Percentiles rank a stretch among this genome's conserved stretches.
Evolutionary conservation across 2,888 invertebrate genomes (phyloP).

Genomic region (Branchinecta sandiegonensis): DNA sequence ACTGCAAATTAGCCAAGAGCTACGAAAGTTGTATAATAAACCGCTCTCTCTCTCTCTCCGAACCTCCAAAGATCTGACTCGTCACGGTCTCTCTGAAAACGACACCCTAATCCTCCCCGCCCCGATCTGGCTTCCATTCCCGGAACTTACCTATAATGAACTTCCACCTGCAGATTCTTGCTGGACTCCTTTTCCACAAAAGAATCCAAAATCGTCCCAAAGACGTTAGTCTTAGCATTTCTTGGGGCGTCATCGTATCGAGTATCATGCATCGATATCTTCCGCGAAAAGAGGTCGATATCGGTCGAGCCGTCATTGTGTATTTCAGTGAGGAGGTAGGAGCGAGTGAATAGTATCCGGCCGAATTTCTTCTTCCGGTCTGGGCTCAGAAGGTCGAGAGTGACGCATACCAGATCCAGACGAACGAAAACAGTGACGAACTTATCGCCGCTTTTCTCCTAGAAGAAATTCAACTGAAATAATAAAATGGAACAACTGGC

Average conservation of each 20-base stretch:
- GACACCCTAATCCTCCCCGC: background rate
- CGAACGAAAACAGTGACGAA: conserved; percentile 67
- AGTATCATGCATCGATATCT: conserved; percentile 65
- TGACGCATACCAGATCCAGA: conserved; percentile 72
- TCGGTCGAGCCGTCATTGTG: conserved; percentile 79
- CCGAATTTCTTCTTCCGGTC: conserved; percentile 42
- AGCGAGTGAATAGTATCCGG: conserved; percentile 80
- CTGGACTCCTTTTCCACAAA: conserved; percentile 32
- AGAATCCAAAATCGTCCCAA: conserved; percentile 75
- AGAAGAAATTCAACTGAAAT: too few species aligned
- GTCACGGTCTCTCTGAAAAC: too few species aligned
- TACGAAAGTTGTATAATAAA: too few species aligned
- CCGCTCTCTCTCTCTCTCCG: too few species aligned
- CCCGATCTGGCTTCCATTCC: background rate
- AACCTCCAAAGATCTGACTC: too few species aligned
- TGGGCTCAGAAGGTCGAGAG: conserved; percentile 46
- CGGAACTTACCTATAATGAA: conserved; percentile 34
- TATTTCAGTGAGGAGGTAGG: conserved; percentile 66
- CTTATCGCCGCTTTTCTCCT: background rate
- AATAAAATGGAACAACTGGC: too few species aligned
- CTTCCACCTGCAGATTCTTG: conserved; percentile 37
- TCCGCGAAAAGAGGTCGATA: conserved; percentile 80
- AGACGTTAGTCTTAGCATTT: conserved; percentile 65
- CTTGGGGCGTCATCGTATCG: conserved; percentile 45
- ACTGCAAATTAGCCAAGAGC: too few species aligned